Percentiles rank a stretch among this genome's conserved stretches.
These are phyloP conservation scores for Unio delphinus DNA, from an alignment of 2,888 invertebrate species.

Conservation along the genomic window DNA sequence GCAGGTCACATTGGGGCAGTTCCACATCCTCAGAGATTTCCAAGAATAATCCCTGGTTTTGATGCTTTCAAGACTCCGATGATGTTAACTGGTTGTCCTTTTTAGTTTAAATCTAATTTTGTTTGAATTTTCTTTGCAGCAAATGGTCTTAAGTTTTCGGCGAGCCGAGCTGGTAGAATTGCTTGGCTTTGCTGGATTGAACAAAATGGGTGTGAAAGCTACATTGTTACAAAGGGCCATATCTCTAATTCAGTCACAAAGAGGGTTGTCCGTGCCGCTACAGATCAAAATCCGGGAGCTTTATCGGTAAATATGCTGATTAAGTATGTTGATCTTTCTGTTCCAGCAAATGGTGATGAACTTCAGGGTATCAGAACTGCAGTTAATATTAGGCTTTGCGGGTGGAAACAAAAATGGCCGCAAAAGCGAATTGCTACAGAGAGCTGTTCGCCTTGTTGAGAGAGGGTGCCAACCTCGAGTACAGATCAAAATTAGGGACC, in stretches of 20 bases:
- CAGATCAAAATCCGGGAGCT: slow-evolving; percentile 80
- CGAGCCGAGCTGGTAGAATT: slow-evolving; percentile 88
- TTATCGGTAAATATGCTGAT: slow-evolving; percentile 73
- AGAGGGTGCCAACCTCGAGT: slow-evolving; percentile 76
- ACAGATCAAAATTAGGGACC: slow-evolving; percentile 79
- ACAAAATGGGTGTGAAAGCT: slow-evolving; percentile 84
- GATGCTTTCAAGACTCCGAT: too few species aligned
- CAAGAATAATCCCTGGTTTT: too few species aligned
- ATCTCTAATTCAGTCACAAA: slow-evolving; percentile 77
- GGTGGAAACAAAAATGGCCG: slow-evolving; percentile 85
- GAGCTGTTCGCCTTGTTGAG: slow-evolving; percentile 82
- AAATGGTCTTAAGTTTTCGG: slow-evolving; percentile 80
- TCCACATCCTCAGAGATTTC: too few species aligned
- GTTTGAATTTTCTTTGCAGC: slow-evolving; percentile 53
- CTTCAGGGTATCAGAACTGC: slow-evolving; percentile 88
- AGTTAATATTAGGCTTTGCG: slow-evolving; percentile 85
- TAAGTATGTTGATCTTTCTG: slow-evolving; percentile 18
- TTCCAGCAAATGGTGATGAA: slow-evolving; percentile 76
- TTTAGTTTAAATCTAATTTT: neutral
- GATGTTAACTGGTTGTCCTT: too few species aligned
- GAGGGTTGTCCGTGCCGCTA: slow-evolving; percentile 76
- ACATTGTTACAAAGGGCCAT: slow-evolving; percentile 84
- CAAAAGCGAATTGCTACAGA: slow-evolving; percentile 84
- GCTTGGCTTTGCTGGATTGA: slow-evolving; percentile 84
- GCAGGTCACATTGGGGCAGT: too few species aligned